Evolutionary conservation across 2,113 vertebrate genomes (phyloP), one percentile per base, ranked within the genome.

Genomic region (Dromaius novaehollandiae): DNA sequence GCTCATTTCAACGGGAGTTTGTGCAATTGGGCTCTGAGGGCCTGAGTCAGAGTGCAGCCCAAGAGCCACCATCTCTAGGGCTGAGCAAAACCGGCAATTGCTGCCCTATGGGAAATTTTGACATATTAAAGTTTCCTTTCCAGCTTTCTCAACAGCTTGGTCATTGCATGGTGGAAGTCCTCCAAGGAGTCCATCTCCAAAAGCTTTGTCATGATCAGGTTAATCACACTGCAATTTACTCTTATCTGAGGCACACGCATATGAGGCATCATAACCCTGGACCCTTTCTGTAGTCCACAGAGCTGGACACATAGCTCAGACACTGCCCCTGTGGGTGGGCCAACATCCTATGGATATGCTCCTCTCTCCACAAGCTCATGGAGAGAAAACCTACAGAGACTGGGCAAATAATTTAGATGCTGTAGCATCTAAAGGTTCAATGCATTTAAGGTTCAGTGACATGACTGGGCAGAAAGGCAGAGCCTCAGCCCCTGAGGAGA

Each of bases 1-100:
- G 3, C 24, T 26, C 8, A 0, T 38, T 24, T 18, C 36, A 42
- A 0, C 0, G 0, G 50, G 44, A 40, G 6, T 26, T 70, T 63
- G 18, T 48, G 22, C 46, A 74, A 69, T 28, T 46, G 75, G 71
- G 30, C 7, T 21, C 66, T 65, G 66, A 63, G 40, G 34, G 22
- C 30, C 53, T 18, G 60, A 8, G 10, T 6, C 5, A 9, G n/a
- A 21, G 42, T 8, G 22, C 58, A 51, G 82, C 60, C n/a, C 36
- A 21, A 5, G 30, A 51, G 15, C 16, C 48, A 6, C n/a, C 6
- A 2, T 50, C 48, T 55, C n/a, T 8, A 30, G 58, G 40, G 11
- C 68, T 32, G 25, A 22, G 53, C 26, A 55, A 48, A 17, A 7
- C 26, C 13, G 32, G 42, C 24, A n/a, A 1, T 16, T 3, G 8